phyloP scores from a whole-genome alignment of 2,888 invertebrate species.

The Drosophila aldrichi region DNA sequence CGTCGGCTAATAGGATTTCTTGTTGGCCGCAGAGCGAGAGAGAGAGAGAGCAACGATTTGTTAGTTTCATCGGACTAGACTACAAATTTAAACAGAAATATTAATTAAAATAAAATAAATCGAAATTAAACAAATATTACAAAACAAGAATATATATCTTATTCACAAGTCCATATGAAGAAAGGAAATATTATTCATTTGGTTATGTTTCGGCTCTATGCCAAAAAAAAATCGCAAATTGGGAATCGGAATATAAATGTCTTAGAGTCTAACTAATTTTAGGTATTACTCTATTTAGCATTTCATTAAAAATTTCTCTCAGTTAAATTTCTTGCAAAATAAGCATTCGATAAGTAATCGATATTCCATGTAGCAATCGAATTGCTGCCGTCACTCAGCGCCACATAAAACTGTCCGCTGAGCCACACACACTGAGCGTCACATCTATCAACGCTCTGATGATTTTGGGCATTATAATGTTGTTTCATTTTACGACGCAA shows the following conservation, averaged over 20 bases:
- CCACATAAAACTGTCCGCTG: not conserved
- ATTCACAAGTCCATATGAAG: too few relatives aligned
- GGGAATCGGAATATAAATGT: too few relatives aligned
- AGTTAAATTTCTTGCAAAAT: not conserved
- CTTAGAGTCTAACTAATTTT: too few relatives aligned
- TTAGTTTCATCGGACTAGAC: not conserved
- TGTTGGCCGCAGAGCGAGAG: not conserved
- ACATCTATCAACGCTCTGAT: not conserved
- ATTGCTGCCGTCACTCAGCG: not conserved
- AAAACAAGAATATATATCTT: too few relatives aligned
- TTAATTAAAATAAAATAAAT: not conserved
- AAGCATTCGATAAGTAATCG: not conserved
- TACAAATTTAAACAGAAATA: not conserved
- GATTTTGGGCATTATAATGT: not conserved
- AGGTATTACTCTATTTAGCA: too few relatives aligned
- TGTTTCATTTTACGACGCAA: not conserved
- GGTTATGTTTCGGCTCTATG: too few relatives aligned
- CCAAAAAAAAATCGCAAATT: too few relatives aligned
- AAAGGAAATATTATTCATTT: too few relatives aligned
- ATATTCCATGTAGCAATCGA: not conserved
- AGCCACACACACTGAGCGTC: not conserved
- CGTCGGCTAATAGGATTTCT: conserved; percentile 37
- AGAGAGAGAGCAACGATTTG: conserved; percentile 26
- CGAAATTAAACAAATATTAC: too few relatives aligned
- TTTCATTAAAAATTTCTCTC: too few relatives aligned